These are phyloP conservation scores for Parauchenoglanis punctatus DNA, from an alignment of 2,797 vertebrate species.

Conservation along the genomic window DNA sequence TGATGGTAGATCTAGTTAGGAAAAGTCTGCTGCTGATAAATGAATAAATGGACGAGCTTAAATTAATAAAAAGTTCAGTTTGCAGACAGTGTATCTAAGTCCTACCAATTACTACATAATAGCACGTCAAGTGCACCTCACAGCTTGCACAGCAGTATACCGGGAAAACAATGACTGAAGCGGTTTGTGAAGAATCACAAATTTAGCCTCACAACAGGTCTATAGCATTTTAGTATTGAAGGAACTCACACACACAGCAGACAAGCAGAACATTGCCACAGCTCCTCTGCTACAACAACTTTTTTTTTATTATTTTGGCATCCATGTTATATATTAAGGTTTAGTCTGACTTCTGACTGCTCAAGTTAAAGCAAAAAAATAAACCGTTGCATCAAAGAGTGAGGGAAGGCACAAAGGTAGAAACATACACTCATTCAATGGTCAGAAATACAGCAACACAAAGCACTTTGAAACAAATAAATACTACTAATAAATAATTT, in stretches of 20 bases:
- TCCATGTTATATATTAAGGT: not conserved
- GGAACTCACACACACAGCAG: not conserved
- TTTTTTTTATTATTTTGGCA: not conserved
- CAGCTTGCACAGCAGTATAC: not conserved
- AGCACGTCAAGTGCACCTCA: not conserved
- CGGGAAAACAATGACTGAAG: not conserved
- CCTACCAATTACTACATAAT: not conserved
- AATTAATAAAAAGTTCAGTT: not conserved
- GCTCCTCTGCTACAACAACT: not conserved
- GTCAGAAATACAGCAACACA: not conserved
- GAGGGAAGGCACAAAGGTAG: not conserved
- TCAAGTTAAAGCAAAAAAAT: not conserved
- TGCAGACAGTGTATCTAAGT: not conserved
- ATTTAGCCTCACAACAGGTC: not conserved
- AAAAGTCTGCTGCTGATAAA: not conserved
- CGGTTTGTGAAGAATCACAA: not conserved
- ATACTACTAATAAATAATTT: not conserved
- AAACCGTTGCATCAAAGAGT: not conserved
- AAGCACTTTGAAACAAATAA: too few species aligned
- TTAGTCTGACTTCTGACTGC: not conserved
- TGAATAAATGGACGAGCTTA: not conserved
- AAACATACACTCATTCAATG: not conserved
- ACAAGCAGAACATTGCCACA: not conserved
- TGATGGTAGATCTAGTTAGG: not conserved
- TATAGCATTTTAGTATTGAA: not conserved